A percentile compares a stretch with the other conserved stretches of the same genome.
These are phyloP conservation scores for Drosophila nigrodunni DNA, from an alignment of 1,140 invertebrate species.

Conservation along the genomic window DNA sequence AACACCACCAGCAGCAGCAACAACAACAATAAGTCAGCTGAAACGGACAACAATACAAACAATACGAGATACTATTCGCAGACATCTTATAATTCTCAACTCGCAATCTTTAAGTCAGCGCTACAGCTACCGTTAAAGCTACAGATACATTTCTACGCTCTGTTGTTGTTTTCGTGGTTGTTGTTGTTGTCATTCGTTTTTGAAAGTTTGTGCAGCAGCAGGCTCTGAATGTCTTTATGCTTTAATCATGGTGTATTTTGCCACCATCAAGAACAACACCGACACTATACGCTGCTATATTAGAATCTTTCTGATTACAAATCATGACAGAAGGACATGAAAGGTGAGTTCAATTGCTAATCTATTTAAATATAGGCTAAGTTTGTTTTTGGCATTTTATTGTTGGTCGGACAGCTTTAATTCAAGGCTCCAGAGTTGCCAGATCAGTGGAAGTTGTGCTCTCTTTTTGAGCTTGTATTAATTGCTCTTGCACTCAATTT, in stretches of 20 bases:
- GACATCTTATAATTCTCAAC: constrained; percentile 4
- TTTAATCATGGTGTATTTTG: constrained; percentile 89
- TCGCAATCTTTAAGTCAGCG: not conserved
- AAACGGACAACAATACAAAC: constrained; percentile 18
- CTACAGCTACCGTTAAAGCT: constrained; percentile 25
- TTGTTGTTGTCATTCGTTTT: constrained; percentile 58
- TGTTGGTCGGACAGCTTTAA: constrained; percentile 18
- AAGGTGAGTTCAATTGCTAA: constrained; percentile 86
- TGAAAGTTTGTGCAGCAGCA: constrained; percentile 80
- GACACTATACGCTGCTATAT: constrained; percentile 88
- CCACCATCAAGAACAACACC: constrained; percentile 85
- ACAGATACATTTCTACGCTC: constrained; percentile 31
- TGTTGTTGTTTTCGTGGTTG: constrained; percentile 32
- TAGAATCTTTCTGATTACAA: constrained; percentile 89
- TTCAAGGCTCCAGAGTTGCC: constrained; percentile 36
- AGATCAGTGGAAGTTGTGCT: constrained; percentile 10
- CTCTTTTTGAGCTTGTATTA: constrained; percentile 13
- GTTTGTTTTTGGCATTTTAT: not conserved
- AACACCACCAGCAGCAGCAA: constrained; percentile 9
- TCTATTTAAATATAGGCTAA: not conserved
- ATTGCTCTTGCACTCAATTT: constrained; percentile 34
- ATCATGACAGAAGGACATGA: constrained; percentile 91
- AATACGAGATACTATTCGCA: constrained; percentile 22
- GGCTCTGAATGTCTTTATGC: constrained; percentile 88
- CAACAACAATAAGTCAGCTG: constrained; percentile 12